phyloP scores from a whole-genome alignment of 2,888 invertebrate species.

The Heterodera filipjevi region DNA sequence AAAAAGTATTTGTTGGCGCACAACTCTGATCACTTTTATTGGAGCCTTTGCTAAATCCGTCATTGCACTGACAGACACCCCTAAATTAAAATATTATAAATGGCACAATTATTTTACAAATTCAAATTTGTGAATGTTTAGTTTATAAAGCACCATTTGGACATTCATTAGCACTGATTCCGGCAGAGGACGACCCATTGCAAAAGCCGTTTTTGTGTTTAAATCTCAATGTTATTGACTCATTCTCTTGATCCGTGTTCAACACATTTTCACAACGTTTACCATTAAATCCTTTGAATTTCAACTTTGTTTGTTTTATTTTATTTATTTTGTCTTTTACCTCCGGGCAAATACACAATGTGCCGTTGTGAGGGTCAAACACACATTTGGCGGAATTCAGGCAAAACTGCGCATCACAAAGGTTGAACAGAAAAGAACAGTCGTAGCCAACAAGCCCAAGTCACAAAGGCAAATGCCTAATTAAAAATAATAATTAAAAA shows the following conservation, averaged over 20 bases:
- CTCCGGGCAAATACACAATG: conserved; percentile 33
- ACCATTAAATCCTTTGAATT: conserved; percentile 12
- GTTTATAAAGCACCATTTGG: conserved; percentile 27
- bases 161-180: conserved; percentile 21
- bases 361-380: conserved; percentile 25
- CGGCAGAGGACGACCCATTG: not conserved
- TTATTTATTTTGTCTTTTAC: conserved; percentile 10
- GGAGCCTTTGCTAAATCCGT: not conserved
- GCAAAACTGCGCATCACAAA: conserved; percentile 40
- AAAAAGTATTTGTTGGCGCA: not conserved
- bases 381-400: conserved; percentile 38
- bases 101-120: not conserved
- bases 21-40: not conserved
- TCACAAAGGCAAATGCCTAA: conserved; percentile 32
- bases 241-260: not conserved
- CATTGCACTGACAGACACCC: not conserved
- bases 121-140: not conserved
- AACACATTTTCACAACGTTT: conserved; percentile 13
- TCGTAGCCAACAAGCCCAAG: conserved; percentile 37
- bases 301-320: not conserved
- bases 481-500: not conserved
- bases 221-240: not conserved
- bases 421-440: conserved; percentile 36
- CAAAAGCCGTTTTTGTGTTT: not conserved
- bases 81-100: not conserved